Percentiles rank a stretch among this genome's conserved stretches.
phyloP scores from a whole-genome alignment of 2,888 invertebrate species.

The Philopedon plagiatum region DNA sequence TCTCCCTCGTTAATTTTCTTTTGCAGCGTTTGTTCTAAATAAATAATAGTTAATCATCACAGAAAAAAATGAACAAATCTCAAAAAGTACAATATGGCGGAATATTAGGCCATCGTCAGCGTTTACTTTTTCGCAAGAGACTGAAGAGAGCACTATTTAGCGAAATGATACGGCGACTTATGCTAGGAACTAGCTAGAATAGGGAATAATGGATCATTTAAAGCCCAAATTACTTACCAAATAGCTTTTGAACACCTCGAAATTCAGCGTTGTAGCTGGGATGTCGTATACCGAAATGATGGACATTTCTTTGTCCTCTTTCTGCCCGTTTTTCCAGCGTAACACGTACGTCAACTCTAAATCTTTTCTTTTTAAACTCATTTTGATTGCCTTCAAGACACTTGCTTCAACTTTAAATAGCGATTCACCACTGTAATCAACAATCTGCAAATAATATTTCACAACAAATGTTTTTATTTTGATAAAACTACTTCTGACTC shows the following conservation, averaged over 20 bases:
- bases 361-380: conserved; percentile 58
- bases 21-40: background rate
- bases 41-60: background rate
- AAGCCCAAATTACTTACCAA: conserved; percentile 62
- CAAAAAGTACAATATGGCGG: conserved; percentile 9
- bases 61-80: background rate
- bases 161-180: background rate
- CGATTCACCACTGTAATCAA: background rate
- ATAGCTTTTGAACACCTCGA: conserved; percentile 68
- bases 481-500: conserved; percentile 14
- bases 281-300: conserved; percentile 69
- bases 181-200: background rate
- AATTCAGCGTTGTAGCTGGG: conserved; percentile 66
- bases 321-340: conserved; percentile 65
- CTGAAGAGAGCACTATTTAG: background rate
- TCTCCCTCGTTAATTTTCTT: background rate
- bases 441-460: background rate
- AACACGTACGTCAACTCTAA: conserved; percentile 68
- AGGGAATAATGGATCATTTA: background rate
- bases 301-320: conserved; percentile 64
- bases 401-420: conserved; percentile 8
- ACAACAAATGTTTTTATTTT: conserved; percentile 39
- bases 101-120: background rate
- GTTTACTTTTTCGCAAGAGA: background rate
- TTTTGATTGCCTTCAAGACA: conserved; percentile 34